Evolutionary conservation across 1,140 invertebrate species (phyloP), one percentile per base, ranked within the genome.

Genomic region (Brachionus rotundiformis): DNA sequence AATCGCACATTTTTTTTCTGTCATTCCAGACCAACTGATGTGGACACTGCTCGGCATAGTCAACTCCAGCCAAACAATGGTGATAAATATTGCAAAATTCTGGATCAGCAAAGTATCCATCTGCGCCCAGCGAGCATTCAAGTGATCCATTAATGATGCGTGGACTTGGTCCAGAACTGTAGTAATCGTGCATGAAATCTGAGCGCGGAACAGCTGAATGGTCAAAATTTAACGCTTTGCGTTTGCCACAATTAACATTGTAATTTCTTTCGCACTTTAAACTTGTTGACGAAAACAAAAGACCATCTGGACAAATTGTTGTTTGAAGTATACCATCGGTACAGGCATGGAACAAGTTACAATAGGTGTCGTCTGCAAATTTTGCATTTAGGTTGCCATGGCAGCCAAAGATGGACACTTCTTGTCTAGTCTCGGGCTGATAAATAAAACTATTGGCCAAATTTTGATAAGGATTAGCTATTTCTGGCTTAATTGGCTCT

Each of bases 11-110:
- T 41, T 81, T 81, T 68, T 63, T 63, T 27, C 47, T 41, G 13
- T 81, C 79, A 33, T 81, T 81, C 79, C 79, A 81, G 0, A 63
- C 79, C 31, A 81, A 49, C 49, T 81, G 79, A 81, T 81, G 54
- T 8, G 79, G 79, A 65, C 79, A 81, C 10, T 63, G 79, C 49
- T 81, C 79, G 41, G 54, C 54, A 68, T 81, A 65, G 27, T 81
- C 54, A 25, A 81, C 54, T 8, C 79, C 79, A 33, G 54, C 54
- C 33, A 81, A 19, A 65, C 54, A 81, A 49, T 81, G 79, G 33
- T 81, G 79, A 33, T 81, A 81, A 31, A 81, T 19, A 31, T 81
- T 81, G 31, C 54, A 81, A 81, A 65, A 81, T 47, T 63, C 54
- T 19, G 54, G 79, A 41, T 81, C 79, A 31, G 54, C 79, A 81